Base-by-base conservation (phyloP, 2,113 vertebrate genomes). In the Anolis sagrei region DNA sequence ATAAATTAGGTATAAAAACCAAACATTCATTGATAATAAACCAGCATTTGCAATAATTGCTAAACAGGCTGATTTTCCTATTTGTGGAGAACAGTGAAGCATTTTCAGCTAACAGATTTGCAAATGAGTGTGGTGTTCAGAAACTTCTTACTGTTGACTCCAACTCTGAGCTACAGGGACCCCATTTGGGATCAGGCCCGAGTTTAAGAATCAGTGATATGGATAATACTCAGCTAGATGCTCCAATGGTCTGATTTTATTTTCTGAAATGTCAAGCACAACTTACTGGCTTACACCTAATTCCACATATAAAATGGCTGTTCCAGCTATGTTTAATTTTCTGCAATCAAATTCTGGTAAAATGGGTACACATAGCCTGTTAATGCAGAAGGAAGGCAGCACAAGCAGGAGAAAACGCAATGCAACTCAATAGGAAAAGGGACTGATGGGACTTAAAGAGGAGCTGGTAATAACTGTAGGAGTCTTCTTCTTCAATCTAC, bases 251-350 rank as follows among this genome's bases (percentile, higher is more conserved):
- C n/a, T 69, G 51, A 61, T 34, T 10, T 39, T 2, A 23, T 29
- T 81, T 48, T 81, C 29, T 68, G 64, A 14, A 68, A 49, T 23
- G 39, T 16, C 27, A 64, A 39, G 69, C 49, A 29, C 21, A 29
- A 73, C 11, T 29, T 73, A 83, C 16, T 29, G 34, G 16, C 29
- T 64, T 44, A 75, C 54, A 68, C 29, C 27, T 68, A 32, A 58
- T 8, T 77, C 2, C 7, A 79, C 36, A 73, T 4, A 19, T 49
- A 54, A 72, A 80, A 64, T 36, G 7, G 18, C 8, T 25, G 10
- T 80, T 80, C 48, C 54, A 49, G 19, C 49, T 21, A 86, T 18
- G 64, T 49, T 80, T 80, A 80, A 73, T 85, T 62, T 79, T 86
- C 21, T 74, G 25, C 25, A 25, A 49, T 29, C 25, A 48, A 32